These are phyloP conservation scores for Austrolebias charrua DNA, from an alignment of 2,797 vertebrate species.

Conservation along the genomic window DNA sequence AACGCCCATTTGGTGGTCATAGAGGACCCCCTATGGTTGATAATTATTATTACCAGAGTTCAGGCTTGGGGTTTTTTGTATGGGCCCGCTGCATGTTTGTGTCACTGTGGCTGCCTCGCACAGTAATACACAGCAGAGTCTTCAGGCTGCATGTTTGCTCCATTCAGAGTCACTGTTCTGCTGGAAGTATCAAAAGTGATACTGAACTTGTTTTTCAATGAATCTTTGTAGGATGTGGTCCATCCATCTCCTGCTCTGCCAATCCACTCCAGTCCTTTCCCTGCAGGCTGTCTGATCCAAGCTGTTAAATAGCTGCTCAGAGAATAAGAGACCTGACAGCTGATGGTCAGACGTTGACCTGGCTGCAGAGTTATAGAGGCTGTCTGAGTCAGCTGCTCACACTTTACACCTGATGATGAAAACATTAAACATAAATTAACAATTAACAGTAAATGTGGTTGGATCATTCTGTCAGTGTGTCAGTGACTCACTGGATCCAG, in stretches of 20 bases:
- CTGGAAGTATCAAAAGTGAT: background rate
- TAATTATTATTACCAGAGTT: background rate
- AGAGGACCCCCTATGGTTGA: background rate
- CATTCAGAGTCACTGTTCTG: constrained; percentile 28
- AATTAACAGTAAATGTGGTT: background rate
- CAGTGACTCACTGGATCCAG: too few species aligned
- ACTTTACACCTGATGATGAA: constrained; percentile 17
- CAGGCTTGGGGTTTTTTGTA: constrained; percentile 14
- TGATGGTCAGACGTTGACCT: too few species aligned
- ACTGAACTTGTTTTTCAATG: constrained; percentile 11
- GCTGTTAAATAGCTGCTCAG: too few species aligned
- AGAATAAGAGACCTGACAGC: too few species aligned
- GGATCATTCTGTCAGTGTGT: too few species aligned
- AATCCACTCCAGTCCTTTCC: too few species aligned
- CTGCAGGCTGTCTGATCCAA: too few species aligned
- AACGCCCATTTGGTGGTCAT: background rate
- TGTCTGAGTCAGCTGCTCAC: too few species aligned
- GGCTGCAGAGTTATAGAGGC: too few species aligned
- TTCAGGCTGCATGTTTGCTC: constrained; percentile 17
- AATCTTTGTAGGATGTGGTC: background rate
- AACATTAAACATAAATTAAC: background rate
- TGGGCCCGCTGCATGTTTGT: constrained; percentile 1
- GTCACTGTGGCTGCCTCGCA: constrained; percentile 6
- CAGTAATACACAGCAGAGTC: too few species aligned
- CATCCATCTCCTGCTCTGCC: background rate